Evolutionary conservation across 2,797 vertebrate genomes (phyloP).

Genomic region (Gobionotothen gibberifrons): DNA sequence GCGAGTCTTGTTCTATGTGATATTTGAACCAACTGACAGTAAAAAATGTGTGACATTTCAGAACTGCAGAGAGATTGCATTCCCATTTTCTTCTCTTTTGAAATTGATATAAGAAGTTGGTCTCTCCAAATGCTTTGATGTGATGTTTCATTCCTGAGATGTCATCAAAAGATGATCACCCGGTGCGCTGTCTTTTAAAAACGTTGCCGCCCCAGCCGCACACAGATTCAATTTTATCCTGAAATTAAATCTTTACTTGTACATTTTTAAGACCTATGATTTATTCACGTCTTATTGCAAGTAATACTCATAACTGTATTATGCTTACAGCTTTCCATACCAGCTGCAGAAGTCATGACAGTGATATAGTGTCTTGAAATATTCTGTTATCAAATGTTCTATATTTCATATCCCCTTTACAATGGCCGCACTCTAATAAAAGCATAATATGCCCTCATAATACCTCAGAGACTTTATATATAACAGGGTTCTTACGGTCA

Average conservation of each 20-base stretch:
- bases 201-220: not conserved
- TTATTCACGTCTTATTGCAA: not conserved
- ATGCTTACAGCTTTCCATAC: not conserved
- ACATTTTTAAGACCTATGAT: not conserved
- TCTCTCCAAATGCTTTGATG: slow-evolving; percentile 19
- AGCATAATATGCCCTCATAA: not conserved
- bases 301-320: not conserved
- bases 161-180: slow-evolving; percentile 37
- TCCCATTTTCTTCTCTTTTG: slow-evolving; percentile 43
- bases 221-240: not conserved
- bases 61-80: slow-evolving; percentile 22
- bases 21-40: slow-evolving; percentile 45
- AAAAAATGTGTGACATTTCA: slow-evolving; percentile 47
- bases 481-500: too few relatives aligned
- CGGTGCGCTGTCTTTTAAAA: slow-evolving; percentile 12
- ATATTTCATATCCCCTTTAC: not conserved
- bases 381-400: slow-evolving; percentile 1
- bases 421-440: not conserved
- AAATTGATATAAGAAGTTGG: slow-evolving; percentile 47
- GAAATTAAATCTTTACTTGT: slow-evolving; percentile 7
- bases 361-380: not conserved
- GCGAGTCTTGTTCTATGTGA: slow-evolving; percentile 44
- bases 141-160: slow-evolving; percentile 22
- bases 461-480: not conserved
- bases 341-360: slow-evolving; percentile 6